Base-by-base conservation (phyloP, 2,888 invertebrate species). In the Lasioglossum calceatum region DNA sequence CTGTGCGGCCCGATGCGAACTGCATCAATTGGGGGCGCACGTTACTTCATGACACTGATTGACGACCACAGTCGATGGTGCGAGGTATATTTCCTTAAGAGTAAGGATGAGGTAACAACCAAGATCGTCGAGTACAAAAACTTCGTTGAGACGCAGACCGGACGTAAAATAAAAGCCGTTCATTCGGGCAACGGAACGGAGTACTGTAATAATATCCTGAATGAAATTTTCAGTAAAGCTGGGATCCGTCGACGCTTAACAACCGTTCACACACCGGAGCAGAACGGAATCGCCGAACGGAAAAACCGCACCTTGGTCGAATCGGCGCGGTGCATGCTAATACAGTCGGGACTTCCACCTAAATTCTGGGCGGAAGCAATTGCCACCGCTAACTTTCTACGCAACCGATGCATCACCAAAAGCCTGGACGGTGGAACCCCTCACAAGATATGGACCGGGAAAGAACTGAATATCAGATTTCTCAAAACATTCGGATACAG, bases 1-100 rank as follows among this genome's bases (percentile, higher is more conserved):
- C 19, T 77, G 32, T 77, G 77, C 32, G 67, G 77, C 32, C 23
- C 77, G 23, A 77, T 77, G 70, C 77, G n/a, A 32, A 77, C 77
- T 10, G 5, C 44, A 36, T 67, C 47, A 16, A 47, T n/a, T 1
- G 70, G 67, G 32, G n/a, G 67, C 4, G 47, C 47, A 39, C 61
- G 42, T 23, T 70, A 70, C 12, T 70, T 77, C 4, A 27, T 64
- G 23, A 75, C 64, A 19, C 7, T 81, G 4, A 71, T 58, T 4
- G 81, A 77, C 42, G 42, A 42, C 10, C 42, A 42, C 0, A 42
- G 42, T 42, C 42, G 42, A 42, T 42, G 42, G 42, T 44, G 39
- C 7, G 70, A 76, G 23, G 58, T 81, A 7, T 77, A 76, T n/a
- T 77, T 77, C 32, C 58, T 81, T 12, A 76, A 75, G n/a, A n/a